Evolutionary conservation across 1,140 invertebrate species (phyloP), one percentile per base, ranked within the genome.

Genomic region (Tachypleus tridentatus): DNA sequence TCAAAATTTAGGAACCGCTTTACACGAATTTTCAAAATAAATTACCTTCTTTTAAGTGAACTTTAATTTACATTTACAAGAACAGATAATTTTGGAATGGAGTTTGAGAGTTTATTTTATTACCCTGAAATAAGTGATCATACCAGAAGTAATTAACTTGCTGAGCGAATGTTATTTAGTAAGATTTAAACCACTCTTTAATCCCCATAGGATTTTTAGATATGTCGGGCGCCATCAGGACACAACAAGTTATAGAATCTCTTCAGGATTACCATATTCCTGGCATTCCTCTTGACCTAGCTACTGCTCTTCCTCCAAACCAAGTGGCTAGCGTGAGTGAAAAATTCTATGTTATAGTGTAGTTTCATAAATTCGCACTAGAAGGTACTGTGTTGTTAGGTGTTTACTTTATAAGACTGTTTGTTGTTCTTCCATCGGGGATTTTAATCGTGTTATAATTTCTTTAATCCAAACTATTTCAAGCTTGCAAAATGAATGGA

Each of bases 241-340:
- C 69, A 49, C 9, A 58, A 3, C 51, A 67, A 48, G 64, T 71
- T 29, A 60, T 64, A 3, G 63, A 68, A 49, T 56, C 70, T 5
- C 64, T 72, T 7, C 52, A 61, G 49, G 64, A 68, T 66, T 72
- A 69, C 53, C 60, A 69, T 11, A 69, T 72, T 47, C 73, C 73
- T 3, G 67, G 70, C 4, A 64, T 73, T 6, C 64, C 69, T 8
- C 56, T 72, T 50, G 49, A 63, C n/a, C 65, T 67, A 5, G 63
- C 69, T 29, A 65, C 60, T 3, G 53, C 70, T 4, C 66, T 72
- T 3, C 70, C 73, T 3, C 64, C 71, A n/a, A 69, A 69, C 51
- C 70, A 74, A 51, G 51, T 67, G 63, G 73, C 72, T 4, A 64
- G 71, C 69, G 73, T 74, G 64, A 69, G 63, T n/a, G n/a, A 29